These are phyloP conservation scores for Acinonyx jubatus DNA, from an alignment of 2,113 vertebrate species.

Conservation along the genomic window DNA sequence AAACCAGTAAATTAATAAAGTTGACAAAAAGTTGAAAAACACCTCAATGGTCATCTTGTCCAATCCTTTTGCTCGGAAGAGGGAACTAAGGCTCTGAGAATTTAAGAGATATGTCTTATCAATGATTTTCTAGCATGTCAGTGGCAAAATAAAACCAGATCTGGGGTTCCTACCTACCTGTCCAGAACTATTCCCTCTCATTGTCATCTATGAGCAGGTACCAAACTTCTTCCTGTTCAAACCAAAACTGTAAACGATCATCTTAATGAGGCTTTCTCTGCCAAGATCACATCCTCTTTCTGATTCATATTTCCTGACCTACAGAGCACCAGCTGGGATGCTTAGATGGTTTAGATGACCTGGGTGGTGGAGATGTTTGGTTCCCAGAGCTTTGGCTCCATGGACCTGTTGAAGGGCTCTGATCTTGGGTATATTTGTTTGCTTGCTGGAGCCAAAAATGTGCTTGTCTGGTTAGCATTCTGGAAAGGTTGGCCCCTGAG, in stretches of 20 bases:
- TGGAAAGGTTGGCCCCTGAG: neutral
- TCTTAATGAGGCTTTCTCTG: neutral
- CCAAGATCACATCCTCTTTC: conserved; percentile 22
- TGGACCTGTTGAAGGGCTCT: conserved; percentile 40
- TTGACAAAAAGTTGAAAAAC: conserved; percentile 65
- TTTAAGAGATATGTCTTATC: neutral
- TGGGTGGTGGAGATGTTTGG: neutral
- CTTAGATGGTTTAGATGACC: neutral
- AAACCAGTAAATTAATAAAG: neutral
- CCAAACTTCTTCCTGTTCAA: conserved; percentile 25
- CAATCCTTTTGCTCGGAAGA: neutral
- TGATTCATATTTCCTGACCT: conserved; percentile 59
- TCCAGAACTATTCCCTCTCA: neutral
- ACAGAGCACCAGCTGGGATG: neutral
- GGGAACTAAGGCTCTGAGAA: neutral
- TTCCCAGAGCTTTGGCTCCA: conserved; percentile 26
- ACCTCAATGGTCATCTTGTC: neutral
- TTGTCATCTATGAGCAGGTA: neutral
- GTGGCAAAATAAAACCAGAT: neutral
- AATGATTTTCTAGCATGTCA: neutral
- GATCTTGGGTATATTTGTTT: conserved; percentile 39
- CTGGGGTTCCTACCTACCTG: neutral
- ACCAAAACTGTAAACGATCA: conserved; percentile 24
- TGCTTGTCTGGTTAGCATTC: conserved; percentile 1
- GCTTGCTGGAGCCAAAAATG: neutral